Percentiles rank a stretch among this genome's conserved stretches.
These are phyloP conservation scores for Camponotus vicinus DNA, from an alignment of 1,140 invertebrate species.

Conservation along the genomic window DNA sequence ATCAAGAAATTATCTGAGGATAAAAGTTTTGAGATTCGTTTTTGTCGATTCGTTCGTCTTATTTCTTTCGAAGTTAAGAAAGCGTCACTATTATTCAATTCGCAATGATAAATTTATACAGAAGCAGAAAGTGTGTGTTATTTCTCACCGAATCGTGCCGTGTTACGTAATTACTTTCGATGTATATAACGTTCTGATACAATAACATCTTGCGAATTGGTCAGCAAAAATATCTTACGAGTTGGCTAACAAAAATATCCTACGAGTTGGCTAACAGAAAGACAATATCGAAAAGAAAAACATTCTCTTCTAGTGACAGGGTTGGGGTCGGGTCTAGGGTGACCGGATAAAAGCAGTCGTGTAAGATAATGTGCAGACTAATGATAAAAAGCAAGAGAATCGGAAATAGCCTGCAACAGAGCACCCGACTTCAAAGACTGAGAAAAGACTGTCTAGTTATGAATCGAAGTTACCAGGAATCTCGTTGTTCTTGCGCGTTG, in stretches of 20 bases:
- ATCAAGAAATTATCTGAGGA: neutral
- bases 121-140: neutral
- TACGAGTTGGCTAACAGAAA: neutral
- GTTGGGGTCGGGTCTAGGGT: neutral
- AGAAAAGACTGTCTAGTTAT: neutral
- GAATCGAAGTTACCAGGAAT: neutral
- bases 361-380: conserved; percentile 6
- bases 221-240: neutral
- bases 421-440: neutral
- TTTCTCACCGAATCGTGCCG: neutral
- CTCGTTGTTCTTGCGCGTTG: neutral
- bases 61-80: neutral
- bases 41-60: neutral
- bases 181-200: neutral
- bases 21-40: neutral
- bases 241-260: neutral
- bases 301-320: too few relatives aligned
- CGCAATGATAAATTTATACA: conserved; percentile 24
- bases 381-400: conserved; percentile 24
- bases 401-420: neutral
- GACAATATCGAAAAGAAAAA: neutral
- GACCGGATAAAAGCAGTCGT: neutral
- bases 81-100: neutral
- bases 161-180: conserved; percentile 3
- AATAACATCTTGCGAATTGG: neutral